Percentiles rank a stretch among this genome's conserved stretches.
Conservation (phyloP, 2,888 invertebrate genomes). For the Phortica magna region DNA sequence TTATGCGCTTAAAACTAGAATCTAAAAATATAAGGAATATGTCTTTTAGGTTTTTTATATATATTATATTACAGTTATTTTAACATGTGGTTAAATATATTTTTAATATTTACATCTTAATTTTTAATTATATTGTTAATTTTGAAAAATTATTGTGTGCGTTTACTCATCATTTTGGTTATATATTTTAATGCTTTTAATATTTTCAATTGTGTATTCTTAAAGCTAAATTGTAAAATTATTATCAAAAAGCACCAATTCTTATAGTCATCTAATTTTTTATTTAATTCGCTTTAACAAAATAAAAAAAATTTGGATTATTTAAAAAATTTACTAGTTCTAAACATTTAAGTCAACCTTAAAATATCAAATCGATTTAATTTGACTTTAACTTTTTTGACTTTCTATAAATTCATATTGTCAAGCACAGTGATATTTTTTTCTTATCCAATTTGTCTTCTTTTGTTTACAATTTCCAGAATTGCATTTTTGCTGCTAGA, state of each 20-base stretch:
- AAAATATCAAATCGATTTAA: conserved; percentile 48
- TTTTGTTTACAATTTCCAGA: neutral
- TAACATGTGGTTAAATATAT: neutral
- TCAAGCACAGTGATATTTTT: conserved; percentile 50
- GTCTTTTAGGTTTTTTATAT: neutral
- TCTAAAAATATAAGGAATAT: conserved; percentile 22
- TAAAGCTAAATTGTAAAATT: conserved; percentile 1
- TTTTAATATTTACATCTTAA: conserved; percentile 10
- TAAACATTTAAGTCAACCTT: conserved; percentile 16
- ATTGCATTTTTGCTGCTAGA: neutral
- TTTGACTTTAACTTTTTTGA: conserved; percentile 40
- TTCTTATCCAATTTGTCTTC: conserved; percentile 32
- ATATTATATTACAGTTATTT: conserved; percentile 4
- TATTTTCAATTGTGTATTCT: neutral
- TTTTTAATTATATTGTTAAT: neutral
- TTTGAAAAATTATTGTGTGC: neutral
- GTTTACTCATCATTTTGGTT: neutral
- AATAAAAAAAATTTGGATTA: neutral
- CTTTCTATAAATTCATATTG: conserved; percentile 43
- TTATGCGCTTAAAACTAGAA: neutral
- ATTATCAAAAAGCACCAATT: conserved; percentile 31
- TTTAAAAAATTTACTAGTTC: neutral
- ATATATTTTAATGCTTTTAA: neutral
- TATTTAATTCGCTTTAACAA: neutral
- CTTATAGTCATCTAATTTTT: conserved; percentile 8